phyloP scores from a whole-genome alignment of 1,140 invertebrate species.

The Hycleus cichorii region DNA sequence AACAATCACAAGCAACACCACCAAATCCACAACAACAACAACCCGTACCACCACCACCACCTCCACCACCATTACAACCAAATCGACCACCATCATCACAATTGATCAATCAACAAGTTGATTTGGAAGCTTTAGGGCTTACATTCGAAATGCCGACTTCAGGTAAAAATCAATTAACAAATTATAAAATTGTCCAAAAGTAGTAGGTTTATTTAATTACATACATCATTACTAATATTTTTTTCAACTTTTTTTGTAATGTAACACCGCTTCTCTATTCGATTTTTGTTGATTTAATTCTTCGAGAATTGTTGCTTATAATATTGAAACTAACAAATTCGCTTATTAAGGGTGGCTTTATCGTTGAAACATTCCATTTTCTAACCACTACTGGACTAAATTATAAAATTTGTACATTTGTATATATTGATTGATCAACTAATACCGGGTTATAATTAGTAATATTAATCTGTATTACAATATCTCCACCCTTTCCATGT shows the following conservation, averaged over 20 bases:
- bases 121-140: slow-evolving; percentile 61
- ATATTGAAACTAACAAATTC: too few species aligned
- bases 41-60: slow-evolving; percentile 3
- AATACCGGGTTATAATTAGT: neutral
- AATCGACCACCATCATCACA: slow-evolving; percentile 18
- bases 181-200: neutral
- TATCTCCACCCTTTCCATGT: neutral
- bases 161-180: slow-evolving; percentile 43
- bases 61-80: slow-evolving; percentile 25
- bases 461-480: neutral
- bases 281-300: too few species aligned
- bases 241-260: too few species aligned
- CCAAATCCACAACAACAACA: slow-evolving; percentile 13
- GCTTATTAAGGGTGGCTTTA: too few species aligned
- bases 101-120: slow-evolving; percentile 36
- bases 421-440: too few species aligned
- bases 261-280: too few species aligned
- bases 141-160: slow-evolving; percentile 59
- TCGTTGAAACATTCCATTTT: too few species aligned
- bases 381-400: too few species aligned
- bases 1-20: slow-evolving; percentile 37
- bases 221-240: too few species aligned
- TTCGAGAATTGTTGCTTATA: too few species aligned
- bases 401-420: too few species aligned
- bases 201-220: too few species aligned